These are phyloP conservation scores for Clupea harengus DNA, from an alignment of 2,113 vertebrate species.

Conservation along the genomic window DNA sequence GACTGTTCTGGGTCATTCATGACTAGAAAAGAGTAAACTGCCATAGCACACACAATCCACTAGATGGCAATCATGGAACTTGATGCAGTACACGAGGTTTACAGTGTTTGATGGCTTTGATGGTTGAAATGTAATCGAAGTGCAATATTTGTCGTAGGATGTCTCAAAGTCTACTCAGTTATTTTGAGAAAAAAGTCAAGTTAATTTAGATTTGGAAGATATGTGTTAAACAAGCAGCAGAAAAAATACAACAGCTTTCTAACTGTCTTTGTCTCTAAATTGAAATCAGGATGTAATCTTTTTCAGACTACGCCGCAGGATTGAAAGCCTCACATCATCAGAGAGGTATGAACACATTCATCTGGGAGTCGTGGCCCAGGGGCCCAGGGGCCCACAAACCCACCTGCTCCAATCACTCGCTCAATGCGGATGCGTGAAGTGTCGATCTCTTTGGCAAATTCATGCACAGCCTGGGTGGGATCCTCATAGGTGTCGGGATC, in stretches of 20 bases:
- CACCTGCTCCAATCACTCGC: constrained; percentile 94
- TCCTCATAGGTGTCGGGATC: constrained; percentile 96
- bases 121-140: background rate
- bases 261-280: background rate
- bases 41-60: background rate
- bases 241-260: background rate
- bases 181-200: background rate
- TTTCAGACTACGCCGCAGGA: background rate
- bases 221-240: too few relatives aligned
- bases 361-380: background rate
- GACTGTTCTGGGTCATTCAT: background rate
- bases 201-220: background rate
- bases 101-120: background rate
- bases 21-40: background rate
- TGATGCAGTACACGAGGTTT: background rate
- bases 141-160: background rate
- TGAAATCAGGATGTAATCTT: background rate
- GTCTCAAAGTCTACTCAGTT: background rate
- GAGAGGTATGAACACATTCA: background rate
- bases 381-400: background rate
- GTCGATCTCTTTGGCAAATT: constrained; percentile 97
- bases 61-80: constrained; percentile 10
- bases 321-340: background rate
- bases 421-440: constrained; percentile 92
- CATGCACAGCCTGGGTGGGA: constrained; percentile 88